Percentiles rank a stretch among this genome's conserved stretches.
phyloP scores from a whole-genome alignment of 2,888 invertebrate species.

The Philaethria dido region DNA sequence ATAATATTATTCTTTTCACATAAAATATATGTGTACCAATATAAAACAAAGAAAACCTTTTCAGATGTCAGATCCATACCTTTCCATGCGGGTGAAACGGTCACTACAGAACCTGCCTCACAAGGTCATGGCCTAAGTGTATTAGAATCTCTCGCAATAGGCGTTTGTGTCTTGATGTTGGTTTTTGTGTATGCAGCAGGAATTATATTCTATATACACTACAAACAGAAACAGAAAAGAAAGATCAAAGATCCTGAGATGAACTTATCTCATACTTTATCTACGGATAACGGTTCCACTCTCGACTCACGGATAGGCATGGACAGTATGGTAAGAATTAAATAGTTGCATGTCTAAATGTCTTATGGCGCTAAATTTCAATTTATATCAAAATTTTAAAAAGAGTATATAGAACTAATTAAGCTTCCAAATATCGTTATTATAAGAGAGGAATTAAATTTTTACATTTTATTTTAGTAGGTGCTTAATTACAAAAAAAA shows the following conservation, averaged over 20 bases:
- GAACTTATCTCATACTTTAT: slow-evolving; percentile 63
- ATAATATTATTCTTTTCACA: too few species aligned
- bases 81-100: slow-evolving; percentile 86
- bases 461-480: too few species aligned
- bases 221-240: slow-evolving; percentile 86
- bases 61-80: slow-evolving; percentile 91
- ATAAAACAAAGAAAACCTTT: slow-evolving; percentile 34
- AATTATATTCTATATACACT: slow-evolving; percentile 91
- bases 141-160: slow-evolving; percentile 92
- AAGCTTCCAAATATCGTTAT: too few species aligned
- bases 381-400: too few species aligned
- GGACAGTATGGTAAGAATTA: slow-evolving; percentile 70
- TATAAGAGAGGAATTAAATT: too few species aligned
- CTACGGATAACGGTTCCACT: slow-evolving; percentile 67
- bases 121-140: slow-evolving; percentile 86
- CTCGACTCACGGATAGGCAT: slow-evolving; percentile 71
- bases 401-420: too few species aligned
- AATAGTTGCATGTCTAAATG: too few species aligned
- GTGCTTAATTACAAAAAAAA: too few species aligned
- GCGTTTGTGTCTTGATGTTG: slow-evolving; percentile 90
- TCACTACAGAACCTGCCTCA: slow-evolving; percentile 74
- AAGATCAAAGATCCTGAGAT: slow-evolving; percentile 72
- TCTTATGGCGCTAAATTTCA: too few species aligned
- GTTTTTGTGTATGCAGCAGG: slow-evolving; percentile 93
- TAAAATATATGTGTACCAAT: neutral